Percentiles rank a stretch among this genome's conserved stretches.
Evolutionary conservation across 1,140 invertebrate species (phyloP).

Genomic region (Bicyclus anynana): DNA sequence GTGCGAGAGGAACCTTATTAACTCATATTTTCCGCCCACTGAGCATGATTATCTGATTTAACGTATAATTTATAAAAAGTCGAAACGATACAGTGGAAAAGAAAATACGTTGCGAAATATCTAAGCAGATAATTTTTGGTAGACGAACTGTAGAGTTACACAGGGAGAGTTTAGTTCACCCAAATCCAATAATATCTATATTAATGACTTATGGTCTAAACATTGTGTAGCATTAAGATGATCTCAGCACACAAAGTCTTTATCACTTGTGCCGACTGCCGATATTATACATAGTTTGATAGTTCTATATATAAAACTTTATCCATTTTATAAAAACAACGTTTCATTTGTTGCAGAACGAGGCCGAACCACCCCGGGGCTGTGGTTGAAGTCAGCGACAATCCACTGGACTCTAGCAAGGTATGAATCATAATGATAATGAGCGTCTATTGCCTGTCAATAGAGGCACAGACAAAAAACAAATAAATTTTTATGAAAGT

Average conservation of each 20-base stretch:
- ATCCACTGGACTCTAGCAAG: conserved; percentile 96
- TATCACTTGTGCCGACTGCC: too few species aligned
- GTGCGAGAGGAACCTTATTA: neutral
- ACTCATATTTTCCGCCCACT: neutral
- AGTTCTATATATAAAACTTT: too few species aligned
- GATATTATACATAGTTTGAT: too few species aligned
- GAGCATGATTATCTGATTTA: neutral
- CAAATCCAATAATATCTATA: neutral
- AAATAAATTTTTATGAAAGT: too few species aligned
- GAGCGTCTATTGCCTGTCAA: too few species aligned
- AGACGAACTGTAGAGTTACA: too few species aligned
- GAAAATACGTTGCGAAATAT: neutral
- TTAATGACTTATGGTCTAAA: too few species aligned
- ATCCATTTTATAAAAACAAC: neutral
- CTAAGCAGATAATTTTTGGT: neutral
- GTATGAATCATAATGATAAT: conserved; percentile 74
- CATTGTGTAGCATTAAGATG: too few species aligned
- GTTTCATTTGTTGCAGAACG: conserved; percentile 83
- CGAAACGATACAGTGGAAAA: neutral
- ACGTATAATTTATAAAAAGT: neutral
- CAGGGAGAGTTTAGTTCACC: neutral
- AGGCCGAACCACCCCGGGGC: conserved; percentile 96
- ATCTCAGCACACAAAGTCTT: too few species aligned
- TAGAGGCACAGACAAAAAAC: neutral
- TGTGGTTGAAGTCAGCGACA: conserved; percentile 96